phyloP scores from a whole-genome alignment of 2,797 vertebrate species.

The Erpetoichthys calabaricus region DNA sequence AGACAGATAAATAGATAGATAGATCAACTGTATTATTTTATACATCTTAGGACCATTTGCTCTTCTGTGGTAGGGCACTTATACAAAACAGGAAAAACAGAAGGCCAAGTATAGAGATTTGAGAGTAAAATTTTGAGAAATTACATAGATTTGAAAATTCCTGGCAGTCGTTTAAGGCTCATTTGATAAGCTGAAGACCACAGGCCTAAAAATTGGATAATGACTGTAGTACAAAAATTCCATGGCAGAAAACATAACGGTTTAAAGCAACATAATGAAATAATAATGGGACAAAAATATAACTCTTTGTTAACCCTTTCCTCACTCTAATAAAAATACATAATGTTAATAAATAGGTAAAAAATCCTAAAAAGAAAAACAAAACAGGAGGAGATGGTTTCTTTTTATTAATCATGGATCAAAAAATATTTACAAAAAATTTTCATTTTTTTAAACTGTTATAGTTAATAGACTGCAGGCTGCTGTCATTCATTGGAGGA shows the following conservation, averaged over 20 bases:
- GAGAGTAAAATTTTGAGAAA: not conserved
- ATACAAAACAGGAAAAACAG: slow-evolving; percentile 2
- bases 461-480: no score
- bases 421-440: no score
- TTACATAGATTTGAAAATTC: slow-evolving; percentile 3
- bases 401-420: no score
- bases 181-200: not conserved
- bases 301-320: no score
- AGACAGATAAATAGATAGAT: no score
- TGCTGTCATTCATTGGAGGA: no score
- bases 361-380: no score
- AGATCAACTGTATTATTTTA: not conserved
- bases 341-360: no score
- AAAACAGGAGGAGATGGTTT: no score
- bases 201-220: not conserved
- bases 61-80: not conserved
- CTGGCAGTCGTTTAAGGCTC: slow-evolving; percentile 1
- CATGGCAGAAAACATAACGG: slow-evolving; percentile 7
- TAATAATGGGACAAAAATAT: no score
- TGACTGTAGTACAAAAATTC: not conserved
- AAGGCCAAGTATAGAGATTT: not conserved
- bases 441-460: no score
- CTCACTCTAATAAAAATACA: no score
- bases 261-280: slow-evolving; percentile 2
- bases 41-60: not conserved